Base-by-base conservation (phyloP, 2,797 vertebrate genomes). In the Zonotrichia albicollis region DNA sequence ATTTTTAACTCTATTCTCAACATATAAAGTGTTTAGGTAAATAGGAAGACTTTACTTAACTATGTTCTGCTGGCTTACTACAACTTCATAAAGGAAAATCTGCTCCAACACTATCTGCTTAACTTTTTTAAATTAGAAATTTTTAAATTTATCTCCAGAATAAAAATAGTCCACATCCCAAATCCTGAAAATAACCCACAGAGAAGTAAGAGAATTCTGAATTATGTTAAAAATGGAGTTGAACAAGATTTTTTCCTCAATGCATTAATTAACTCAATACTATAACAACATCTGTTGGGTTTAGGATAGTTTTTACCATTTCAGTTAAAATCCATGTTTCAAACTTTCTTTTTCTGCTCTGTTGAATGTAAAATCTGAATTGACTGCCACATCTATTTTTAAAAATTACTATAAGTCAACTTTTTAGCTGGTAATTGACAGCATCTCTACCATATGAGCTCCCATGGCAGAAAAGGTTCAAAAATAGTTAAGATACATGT, bases 1-100 rank as follows among this genome's bases (percentile, higher is more conserved):
- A 89, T 81, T 42, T 86, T 93, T 90, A 91, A 91, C 13, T 88
- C 34, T 94, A 32, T 57, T 38, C 32, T 96, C 48, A 30, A 65
- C 91, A 91, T 89, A 32, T 54, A 93, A 95, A 93, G 57, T 54
- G 17, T 21, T 92, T 89, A 18, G 70, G 53, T 74, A 57, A 73
- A 71, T 58, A 91, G 77, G 73, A 92, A 85, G 61, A 5, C 5
- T 68, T 94, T 58, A 36, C 36, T 36, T 36, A 91, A 58, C 19
- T 89, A 30, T 58, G 36, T 78, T 80, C 57, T 0, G 3, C 13
- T 36, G 65, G 1, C 29, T 75, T 90, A 88, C 38, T 30, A 83
- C 11, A 91, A 61, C 11, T 30, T 54, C 46, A 19, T 19, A 65
- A 61, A 40, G 61, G 21, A 92, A 80, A 92, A 90, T 76, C 68